Evolutionary conservation across 2,113 vertebrate genomes (phyloP).

Genomic region (Chascanopsetta lugubris): DNA sequence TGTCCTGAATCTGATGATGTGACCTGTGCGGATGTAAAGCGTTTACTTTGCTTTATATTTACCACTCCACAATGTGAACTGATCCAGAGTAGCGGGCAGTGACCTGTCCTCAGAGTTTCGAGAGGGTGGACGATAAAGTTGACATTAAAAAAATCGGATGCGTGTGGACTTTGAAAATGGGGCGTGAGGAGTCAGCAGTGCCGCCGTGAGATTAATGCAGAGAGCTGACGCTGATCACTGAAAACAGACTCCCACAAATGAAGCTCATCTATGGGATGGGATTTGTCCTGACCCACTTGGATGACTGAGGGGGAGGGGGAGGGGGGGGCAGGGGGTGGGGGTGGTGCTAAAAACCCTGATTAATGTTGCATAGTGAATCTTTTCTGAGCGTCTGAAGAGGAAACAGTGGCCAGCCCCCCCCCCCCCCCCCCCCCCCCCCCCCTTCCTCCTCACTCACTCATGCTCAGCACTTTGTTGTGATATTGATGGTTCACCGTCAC

Average conservation of each 20-base stretch:
- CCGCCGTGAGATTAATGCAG: conserved; percentile 42
- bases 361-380: conserved; percentile 48
- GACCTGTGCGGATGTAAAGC: too few species aligned
- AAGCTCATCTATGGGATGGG: conserved; percentile 29
- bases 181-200: conserved; percentile 38
- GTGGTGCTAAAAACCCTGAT: conserved; percentile 45
- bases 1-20: too few species aligned
- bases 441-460: too few species aligned
- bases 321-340: background rate
- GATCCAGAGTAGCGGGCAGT: too few species aligned
- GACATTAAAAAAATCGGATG: background rate
- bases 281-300: conserved; percentile 66
- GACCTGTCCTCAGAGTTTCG: too few species aligned
- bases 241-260: conserved; percentile 56
- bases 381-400: conserved; percentile 23
- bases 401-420: background rate
- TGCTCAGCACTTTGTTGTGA: conserved; percentile 28
- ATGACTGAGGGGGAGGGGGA: background rate
- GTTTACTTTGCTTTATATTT: too few species aligned
- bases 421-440: too few species aligned
- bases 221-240: conserved; percentile 28
- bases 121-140: background rate
- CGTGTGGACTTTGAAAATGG: conserved; percentile 32
- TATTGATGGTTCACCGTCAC: conserved; percentile 6
- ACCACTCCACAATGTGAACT: too few species aligned